phyloP scores from a whole-genome alignment of 2,797 vertebrate species.

The Macrochelys suwanniensis region DNA sequence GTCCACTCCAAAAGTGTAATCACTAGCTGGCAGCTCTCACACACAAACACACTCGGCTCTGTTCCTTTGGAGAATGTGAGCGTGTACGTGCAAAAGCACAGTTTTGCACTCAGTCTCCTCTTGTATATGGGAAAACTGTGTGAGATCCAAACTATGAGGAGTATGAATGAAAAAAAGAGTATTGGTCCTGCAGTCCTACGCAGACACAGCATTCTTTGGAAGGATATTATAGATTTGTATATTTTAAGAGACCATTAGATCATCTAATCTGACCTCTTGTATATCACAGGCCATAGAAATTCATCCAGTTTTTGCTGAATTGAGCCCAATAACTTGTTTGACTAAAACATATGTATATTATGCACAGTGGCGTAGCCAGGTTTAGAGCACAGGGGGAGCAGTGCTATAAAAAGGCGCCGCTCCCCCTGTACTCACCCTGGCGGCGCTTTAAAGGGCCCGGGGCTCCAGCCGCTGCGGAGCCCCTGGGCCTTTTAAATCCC shows the following conservation, averaged over 20 bases:
- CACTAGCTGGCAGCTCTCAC: not conserved
- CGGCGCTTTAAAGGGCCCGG: too few relatives aligned
- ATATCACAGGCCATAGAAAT: not conserved
- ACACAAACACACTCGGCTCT: not conserved
- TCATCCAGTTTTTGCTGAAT: not conserved
- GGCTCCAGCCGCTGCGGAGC: too few relatives aligned
- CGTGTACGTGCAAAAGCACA: not conserved
- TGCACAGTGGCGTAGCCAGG: not conserved
- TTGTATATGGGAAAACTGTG: not conserved
- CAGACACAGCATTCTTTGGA: not conserved
- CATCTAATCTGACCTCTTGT: not conserved
- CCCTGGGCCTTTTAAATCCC: too few relatives aligned
- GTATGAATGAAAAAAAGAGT: fast-evolving
- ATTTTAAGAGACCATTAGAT: not conserved
- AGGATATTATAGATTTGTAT: not conserved
- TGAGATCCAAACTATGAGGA: not conserved
- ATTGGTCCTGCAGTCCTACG: not conserved
- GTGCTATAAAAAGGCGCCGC: too few relatives aligned
- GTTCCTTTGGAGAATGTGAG: not conserved
- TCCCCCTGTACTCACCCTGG: too few relatives aligned
- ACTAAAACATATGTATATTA: not conserved
- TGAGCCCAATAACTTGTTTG: not conserved
- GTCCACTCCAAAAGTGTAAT: not conserved
- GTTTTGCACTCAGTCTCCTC: not conserved
- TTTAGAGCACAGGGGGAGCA: too few relatives aligned